Conservation (phyloP, 1,140 invertebrate species). For the Pararge aegeria region DNA sequence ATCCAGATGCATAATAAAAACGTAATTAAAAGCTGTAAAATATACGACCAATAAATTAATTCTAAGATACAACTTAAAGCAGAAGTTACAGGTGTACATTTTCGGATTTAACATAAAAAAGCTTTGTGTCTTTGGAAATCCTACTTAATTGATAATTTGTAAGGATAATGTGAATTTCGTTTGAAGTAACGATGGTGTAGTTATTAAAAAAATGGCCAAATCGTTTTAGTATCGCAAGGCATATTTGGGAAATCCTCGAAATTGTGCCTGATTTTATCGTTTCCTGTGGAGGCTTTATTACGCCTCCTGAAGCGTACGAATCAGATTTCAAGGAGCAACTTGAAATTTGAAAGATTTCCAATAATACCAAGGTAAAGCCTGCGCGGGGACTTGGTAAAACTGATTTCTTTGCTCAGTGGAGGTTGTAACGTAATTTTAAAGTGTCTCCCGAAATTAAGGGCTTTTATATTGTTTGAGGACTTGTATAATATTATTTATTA, state of each 20-base stretch:
- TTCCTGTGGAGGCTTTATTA: constrained; percentile 32
- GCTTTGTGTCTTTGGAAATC: constrained; percentile 36
- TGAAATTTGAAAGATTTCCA: constrained; percentile 26
- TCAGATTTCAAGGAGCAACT: constrained; percentile 16
- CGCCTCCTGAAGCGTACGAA: constrained; percentile 12
- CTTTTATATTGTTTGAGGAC: constrained; percentile 20
- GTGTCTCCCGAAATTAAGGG: constrained; percentile 20
- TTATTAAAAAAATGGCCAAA: constrained; percentile 42
- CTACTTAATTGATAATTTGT: constrained; percentile 54
- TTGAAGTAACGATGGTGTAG: constrained; percentile 51
- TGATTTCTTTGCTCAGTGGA: constrained; percentile 62
- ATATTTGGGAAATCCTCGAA: constrained; percentile 45
- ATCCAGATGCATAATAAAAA: background rate
- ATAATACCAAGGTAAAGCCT: constrained; percentile 30
- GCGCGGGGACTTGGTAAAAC: constrained; percentile 40
- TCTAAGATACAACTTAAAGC: background rate
- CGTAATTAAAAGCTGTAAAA: background rate
- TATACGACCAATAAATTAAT: background rate
- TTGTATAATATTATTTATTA: constrained; percentile 21
- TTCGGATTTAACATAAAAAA: background rate
- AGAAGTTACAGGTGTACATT: background rate
- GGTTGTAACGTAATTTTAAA: constrained; percentile 54
- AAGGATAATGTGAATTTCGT: constrained; percentile 57
- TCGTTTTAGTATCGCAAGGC: constrained; percentile 50
- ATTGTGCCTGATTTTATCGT: constrained; percentile 55